Conservation (phyloP, 1,140 invertebrate species). For the Brachionus asplanchnoidis region DNA sequence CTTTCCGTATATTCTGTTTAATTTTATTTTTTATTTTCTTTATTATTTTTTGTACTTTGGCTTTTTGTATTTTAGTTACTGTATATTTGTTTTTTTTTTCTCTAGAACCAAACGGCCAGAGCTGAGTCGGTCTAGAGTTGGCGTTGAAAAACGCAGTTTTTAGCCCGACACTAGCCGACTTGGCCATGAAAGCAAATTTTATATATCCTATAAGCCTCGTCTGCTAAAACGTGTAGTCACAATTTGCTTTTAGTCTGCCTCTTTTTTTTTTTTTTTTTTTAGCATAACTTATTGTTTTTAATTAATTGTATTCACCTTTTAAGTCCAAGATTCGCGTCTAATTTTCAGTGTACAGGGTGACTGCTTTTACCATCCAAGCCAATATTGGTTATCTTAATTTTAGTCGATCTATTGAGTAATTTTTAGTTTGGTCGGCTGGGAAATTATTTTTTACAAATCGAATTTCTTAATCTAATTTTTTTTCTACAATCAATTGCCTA, state of each 20-base stretch:
- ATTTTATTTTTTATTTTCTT: slow-evolving; percentile 25
- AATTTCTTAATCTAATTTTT: slow-evolving; percentile 33
- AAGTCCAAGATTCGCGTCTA: neutral
- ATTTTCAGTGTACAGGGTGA: neutral
- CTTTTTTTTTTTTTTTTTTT: neutral
- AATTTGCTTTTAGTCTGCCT: neutral
- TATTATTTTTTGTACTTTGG: slow-evolving; percentile 7
- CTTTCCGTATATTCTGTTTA: slow-evolving; percentile 1
- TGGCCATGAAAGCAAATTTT: neutral
- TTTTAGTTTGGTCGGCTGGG: neutral
- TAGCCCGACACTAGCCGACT: neutral
- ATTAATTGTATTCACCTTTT: neutral
- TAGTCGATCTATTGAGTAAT: neutral
- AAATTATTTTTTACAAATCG: slow-evolving; percentile 11
- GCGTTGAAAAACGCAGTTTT: neutral
- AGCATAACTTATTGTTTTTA: neutral
- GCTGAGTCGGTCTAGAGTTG: neutral
- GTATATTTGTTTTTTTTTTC: slow-evolving; percentile 34
- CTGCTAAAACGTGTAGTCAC: neutral
- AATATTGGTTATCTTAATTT: neutral
- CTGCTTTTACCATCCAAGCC: slow-evolving; percentile 9
- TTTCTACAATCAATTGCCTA: slow-evolving; percentile 26
- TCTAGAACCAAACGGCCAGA: neutral
- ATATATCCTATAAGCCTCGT: neutral
- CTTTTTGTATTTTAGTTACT: slow-evolving; percentile 28